Evolutionary conservation across 2,888 invertebrate species (phyloP), one percentile per base, ranked within the genome.

Genomic region (Steinernema carpocapsae): DNA sequence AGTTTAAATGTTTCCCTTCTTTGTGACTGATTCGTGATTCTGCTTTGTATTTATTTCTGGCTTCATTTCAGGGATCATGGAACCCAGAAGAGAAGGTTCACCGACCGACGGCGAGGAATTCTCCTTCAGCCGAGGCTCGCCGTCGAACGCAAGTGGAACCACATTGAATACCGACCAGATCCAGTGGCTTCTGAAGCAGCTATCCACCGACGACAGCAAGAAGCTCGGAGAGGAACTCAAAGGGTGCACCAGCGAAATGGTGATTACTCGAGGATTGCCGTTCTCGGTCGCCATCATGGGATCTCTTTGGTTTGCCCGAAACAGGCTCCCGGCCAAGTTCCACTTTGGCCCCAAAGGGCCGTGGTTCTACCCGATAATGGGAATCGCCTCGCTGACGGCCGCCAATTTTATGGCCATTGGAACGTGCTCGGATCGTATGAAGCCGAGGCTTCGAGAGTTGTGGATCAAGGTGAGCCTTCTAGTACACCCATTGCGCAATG

Each of bases 321-420:
- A 77, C 7, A 78, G 80, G 4, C 75, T 85, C n/a, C 85, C 85
- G 0, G 71, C 77, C 7, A 78, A 80, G 72, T 80, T 80, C 72
- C 83, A 82, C 74, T 83, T 85, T 72, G 85, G 85, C 19, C 85
- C 85, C 10, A 83, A 83, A 76, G 81, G 72, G 29, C 22, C 32
- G 12, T 85, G 83, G 83, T 85, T 85, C 76, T 85, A 85, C 76
- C 80, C 79, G 12, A 76, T 85, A 37, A 79, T 85, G 76, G 85
- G 84, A 43, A 74, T 85, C 22, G 82, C 79, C 0, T 78, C 83
- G 29, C 72, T 85, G 42, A 82, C 82, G 3, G 79, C 78, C 64
- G 77, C 81, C 32, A 84, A 84, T 74, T 32, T 84, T 2, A 32
- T 85, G 46, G 79, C 76, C 51, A 82, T 85, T 81, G 77, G 77